phyloP scores from a whole-genome alignment of 1,140 invertebrate genomes.

The Myzus persicae region DNA sequence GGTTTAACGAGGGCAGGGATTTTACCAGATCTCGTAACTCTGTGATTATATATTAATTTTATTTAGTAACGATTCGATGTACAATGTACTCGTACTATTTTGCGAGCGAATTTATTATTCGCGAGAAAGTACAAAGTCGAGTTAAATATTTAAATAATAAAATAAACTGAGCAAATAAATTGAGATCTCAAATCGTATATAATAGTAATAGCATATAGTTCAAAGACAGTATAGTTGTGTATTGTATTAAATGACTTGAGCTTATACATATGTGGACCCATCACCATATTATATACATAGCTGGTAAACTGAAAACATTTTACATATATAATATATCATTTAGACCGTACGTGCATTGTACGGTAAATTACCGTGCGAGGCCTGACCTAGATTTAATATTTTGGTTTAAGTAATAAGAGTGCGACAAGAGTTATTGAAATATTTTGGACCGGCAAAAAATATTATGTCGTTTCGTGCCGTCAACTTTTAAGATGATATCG shows the following conservation, averaged over 20 bases:
- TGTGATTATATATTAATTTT: not conserved
- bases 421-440: not conserved
- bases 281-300: not conserved
- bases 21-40: not conserved
- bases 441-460: not conserved
- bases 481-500: not conserved
- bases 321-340: not conserved
- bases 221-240: not conserved
- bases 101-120: not conserved
- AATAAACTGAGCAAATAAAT: not conserved
- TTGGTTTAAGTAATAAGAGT: not conserved
- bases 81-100: no score
- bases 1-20: not conserved
- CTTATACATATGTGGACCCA: not conserved
- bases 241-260: not conserved
- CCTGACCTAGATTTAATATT: conserved; percentile 1
- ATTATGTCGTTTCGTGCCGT: not conserved
- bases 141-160: not conserved
- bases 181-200: not conserved
- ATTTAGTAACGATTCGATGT: not conserved
- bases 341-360: not conserved
- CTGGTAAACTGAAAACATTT: not conserved
- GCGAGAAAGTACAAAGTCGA: not conserved
- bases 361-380: not conserved
- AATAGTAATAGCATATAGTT: not conserved